Conservation (phyloP, 2,888 invertebrate species). For the Drosophila paucipuncta region DNA sequence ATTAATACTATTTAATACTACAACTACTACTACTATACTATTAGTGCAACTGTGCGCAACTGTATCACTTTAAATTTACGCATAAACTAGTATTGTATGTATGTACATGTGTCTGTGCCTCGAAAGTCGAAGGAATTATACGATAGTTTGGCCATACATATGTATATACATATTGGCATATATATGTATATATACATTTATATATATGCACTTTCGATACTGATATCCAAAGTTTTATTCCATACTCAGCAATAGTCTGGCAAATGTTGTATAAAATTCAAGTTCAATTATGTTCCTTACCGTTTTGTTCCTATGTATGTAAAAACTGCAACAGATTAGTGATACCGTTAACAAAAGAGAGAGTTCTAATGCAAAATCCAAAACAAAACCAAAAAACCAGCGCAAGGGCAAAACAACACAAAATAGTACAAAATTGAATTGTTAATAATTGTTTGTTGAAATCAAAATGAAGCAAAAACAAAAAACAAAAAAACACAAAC, state of each 20-base stretch:
- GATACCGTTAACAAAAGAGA: conserved; percentile 69
- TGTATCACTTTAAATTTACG: conserved; percentile 26
- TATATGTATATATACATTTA: conserved; percentile 1
- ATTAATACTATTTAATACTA: conserved; percentile 37
- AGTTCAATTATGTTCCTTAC: conserved; percentile 80
- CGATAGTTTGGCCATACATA: conserved; percentile 3
- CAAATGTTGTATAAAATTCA: conserved; percentile 73
- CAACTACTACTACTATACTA: conserved; percentile 44
- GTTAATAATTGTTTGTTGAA: conserved; percentile 72
- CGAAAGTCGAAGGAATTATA: not conserved
- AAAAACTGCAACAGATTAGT: conserved; percentile 69
- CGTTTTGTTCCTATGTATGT: conserved; percentile 75
- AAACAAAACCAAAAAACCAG: conserved; percentile 22
- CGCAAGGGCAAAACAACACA: conserved; percentile 32
- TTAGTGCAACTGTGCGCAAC: conserved; percentile 40
- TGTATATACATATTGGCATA: conserved; percentile 5
- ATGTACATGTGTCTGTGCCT: conserved; percentile 4
- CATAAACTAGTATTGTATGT: conserved; percentile 42
- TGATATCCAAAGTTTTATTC: conserved; percentile 49
- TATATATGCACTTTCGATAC: conserved; percentile 12
- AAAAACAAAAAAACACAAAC: conserved; percentile 1
- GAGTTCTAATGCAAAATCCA: conserved; percentile 42
- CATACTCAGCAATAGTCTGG: conserved; percentile 72
- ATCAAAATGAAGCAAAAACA: conserved; percentile 40
- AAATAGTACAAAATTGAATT: conserved; percentile 75